A percentile compares a stretch with the other conserved stretches of the same genome.
phyloP scores from a whole-genome alignment of 2,797 vertebrate genomes.

The Enteromius radiatus region DNA sequence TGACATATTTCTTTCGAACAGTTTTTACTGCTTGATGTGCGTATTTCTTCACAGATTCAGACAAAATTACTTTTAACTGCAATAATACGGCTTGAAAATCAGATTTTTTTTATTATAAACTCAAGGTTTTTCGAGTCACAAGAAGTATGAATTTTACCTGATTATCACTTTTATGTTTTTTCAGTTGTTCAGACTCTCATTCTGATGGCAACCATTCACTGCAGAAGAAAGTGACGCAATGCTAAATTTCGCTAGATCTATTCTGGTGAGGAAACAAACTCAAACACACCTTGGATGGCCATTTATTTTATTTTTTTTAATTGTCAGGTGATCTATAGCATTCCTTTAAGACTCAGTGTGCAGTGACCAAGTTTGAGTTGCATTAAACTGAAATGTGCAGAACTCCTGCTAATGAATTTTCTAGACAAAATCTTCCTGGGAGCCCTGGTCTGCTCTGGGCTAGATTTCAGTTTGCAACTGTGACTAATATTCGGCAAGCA shows the following conservation, averaged over 20 bases:
- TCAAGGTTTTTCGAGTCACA: not conserved
- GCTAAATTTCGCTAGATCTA: not conserved
- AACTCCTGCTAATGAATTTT: not conserved
- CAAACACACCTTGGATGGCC: not conserved
- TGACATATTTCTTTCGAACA: not conserved
- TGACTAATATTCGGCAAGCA: slow-evolving; percentile 23
- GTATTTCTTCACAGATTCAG: not conserved
- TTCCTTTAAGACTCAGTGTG: not conserved
- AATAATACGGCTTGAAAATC: not conserved
- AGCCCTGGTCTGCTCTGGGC: not conserved
- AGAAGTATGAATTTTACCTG: not conserved
- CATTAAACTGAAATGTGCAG: not conserved
- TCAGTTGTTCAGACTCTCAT: not conserved
- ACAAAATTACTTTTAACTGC: not conserved
- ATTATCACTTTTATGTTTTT: not conserved
- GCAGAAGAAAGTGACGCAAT: not conserved
- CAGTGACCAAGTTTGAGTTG: not conserved
- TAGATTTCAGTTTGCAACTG: slow-evolving; percentile 9
- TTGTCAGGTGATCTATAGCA: not conserved
- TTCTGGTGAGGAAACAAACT: not conserved
- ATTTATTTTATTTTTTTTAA: not conserved
- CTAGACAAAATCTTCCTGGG: not conserved
- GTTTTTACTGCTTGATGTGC: not conserved
- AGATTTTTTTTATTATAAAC: not conserved
- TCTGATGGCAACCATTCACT: not conserved